These are phyloP conservation scores for Desoria tigrina DNA, from an alignment of 2,888 invertebrate genomes.

Conservation along the genomic window DNA sequence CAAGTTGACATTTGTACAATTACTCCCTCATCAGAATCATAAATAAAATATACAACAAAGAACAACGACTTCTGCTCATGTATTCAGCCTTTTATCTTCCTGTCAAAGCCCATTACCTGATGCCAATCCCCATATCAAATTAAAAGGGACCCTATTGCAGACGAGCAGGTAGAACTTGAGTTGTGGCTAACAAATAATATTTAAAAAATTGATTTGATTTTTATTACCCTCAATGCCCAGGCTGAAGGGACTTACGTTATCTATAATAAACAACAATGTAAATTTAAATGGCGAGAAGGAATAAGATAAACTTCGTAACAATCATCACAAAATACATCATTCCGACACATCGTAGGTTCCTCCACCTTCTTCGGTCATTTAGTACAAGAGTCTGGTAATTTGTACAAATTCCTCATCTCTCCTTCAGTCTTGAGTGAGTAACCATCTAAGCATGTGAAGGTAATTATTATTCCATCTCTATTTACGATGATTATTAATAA, in stretches of 20 bases:
- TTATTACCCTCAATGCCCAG: too few relatives aligned
- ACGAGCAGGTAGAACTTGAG: too few relatives aligned
- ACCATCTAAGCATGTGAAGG: neutral
- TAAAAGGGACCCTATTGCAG: too few relatives aligned
- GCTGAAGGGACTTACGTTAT: too few relatives aligned
- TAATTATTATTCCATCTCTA: conserved; percentile 24
- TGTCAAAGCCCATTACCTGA: conserved; percentile 20
- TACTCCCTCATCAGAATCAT: conserved; percentile 12
- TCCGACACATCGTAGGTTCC: neutral
- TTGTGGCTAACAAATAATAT: too few relatives aligned
- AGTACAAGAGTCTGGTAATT: neutral
- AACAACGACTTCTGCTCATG: too few relatives aligned
- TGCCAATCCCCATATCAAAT: conserved; percentile 4
- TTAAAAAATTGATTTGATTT: too few relatives aligned
- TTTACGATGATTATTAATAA: conserved; percentile 24
- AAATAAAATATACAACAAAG: conserved; percentile 17
- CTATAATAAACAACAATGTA: too few relatives aligned
- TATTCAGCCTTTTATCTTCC: too few relatives aligned
- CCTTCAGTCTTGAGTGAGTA: conserved; percentile 3
- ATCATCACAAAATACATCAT: neutral
- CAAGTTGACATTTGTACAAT: conserved; percentile 18
- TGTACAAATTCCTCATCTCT: conserved; percentile 3
- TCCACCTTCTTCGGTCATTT: neutral
- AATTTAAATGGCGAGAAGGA: too few relatives aligned
- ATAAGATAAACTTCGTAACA: too few relatives aligned